These are phyloP conservation scores for Moxostoma hubbsi DNA, from an alignment of 2,797 vertebrate genomes.

Conservation along the genomic window DNA sequence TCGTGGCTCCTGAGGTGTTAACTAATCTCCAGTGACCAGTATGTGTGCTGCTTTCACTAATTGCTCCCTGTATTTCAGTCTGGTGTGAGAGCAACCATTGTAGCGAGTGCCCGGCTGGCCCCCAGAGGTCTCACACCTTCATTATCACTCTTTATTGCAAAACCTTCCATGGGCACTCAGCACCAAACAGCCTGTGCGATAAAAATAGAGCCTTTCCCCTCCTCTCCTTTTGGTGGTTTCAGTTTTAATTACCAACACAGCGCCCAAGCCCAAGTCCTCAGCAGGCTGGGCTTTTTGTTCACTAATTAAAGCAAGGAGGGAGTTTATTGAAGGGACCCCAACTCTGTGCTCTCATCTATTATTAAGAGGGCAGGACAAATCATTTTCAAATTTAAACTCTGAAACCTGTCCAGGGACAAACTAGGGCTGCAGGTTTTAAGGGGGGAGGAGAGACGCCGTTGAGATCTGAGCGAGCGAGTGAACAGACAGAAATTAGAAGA, in stretches of 20 bases:
- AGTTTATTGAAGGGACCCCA: conserved; percentile 92
- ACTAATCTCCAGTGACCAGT: conserved; percentile 88
- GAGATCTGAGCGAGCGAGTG: conserved; percentile 54
- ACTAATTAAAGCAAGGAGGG: conserved; percentile 95
- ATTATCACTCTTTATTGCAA: conserved; percentile 98
- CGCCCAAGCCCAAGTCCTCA: conserved; percentile 86
- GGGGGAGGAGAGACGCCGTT: conserved; percentile 56
- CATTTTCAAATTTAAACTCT: conserved; percentile 96
- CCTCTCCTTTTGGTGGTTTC: conserved; percentile 90
- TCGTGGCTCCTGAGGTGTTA: conserved; percentile 86
- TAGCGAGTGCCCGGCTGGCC: conserved; percentile 89
- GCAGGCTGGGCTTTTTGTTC: conserved; percentile 85
- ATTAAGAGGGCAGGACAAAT: conserved; percentile 98
- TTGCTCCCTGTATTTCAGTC: conserved; percentile 91
- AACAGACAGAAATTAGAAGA: conserved; percentile 51
- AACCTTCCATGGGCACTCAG: conserved; percentile 88
- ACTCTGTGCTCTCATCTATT: conserved; percentile 93
- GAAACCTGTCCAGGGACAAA: conserved; percentile 87
- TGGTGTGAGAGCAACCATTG: conserved; percentile 91
- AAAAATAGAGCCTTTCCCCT: conserved; percentile 86
- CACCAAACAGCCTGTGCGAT: conserved; percentile 91
- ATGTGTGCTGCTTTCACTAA: conserved; percentile 88
- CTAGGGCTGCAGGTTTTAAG: conserved; percentile 62
- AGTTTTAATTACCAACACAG: conserved; percentile 96
- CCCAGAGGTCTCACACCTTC: conserved; percentile 94